Evolutionary conservation across 1,140 invertebrate genomes (phyloP), one percentile per base, ranked within the genome.

Genomic region (Chelonus insularis): DNA sequence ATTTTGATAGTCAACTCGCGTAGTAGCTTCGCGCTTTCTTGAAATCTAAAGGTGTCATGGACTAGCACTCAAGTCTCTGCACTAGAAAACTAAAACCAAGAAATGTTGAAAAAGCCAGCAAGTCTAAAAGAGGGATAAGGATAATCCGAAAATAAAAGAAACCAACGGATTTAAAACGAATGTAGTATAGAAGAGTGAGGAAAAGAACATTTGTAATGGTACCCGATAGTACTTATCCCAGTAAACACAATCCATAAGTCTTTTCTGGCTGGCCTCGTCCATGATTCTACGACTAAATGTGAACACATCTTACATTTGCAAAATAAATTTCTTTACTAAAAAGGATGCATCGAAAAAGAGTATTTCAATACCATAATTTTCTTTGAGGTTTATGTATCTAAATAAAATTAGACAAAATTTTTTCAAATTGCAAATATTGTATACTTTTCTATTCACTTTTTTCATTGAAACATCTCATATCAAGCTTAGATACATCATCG

Each of bases 81-180:
- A 48, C 8, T 37, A 18, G 34, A 55, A 55, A 55, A 18, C 23
- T 50, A 20, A 50, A 50, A 50, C 47, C 47, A 29, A 18, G 23
- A 55, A 55, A 55, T 55, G 34, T 55, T 36, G 16, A 11, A 52
- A 52, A 29, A 36, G 25, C 7, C 29, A 16, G 11, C 18, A 11
- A 34, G n/a, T n/a, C 16, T 12, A 16, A 9, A 36, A 16, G 11
- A 39, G 18, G 52, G 52, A 55, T 55, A 39, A 55, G 36, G 52
- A 55, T 55, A 55, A 55, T 55, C 52, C 52, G 34, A 55, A 55
- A 55, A 55, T 55, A 55, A 55, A 55, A 18, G 18, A 55, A 55
- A 55, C 34, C 52, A 39, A 55, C 34, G 50, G 50, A 5, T 25
- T 29, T 11, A 11, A 32, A 12, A 52, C 11, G 16, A 20, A 32